Base-by-base conservation (phyloP, 2,888 invertebrate species). In the Hartigia nigra region DNA sequence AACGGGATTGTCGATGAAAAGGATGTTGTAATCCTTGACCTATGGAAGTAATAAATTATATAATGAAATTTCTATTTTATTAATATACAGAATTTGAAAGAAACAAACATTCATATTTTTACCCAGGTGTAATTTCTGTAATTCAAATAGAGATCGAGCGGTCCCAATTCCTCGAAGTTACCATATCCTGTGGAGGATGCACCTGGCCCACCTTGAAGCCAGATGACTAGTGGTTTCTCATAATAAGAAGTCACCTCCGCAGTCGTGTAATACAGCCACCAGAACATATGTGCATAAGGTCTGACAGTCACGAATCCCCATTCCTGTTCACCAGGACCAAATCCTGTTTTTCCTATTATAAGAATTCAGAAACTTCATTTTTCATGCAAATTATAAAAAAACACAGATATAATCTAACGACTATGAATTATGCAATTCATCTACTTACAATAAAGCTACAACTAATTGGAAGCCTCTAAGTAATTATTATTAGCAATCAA, bases 1-100 rank as follows among this genome's bases (percentile, higher is more conserved):
- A 1, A 98, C 97, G 2, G 98, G 98, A 91, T 97, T 98, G 89
- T 98, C 98, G 77, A 98, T 94, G 89, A 97, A 98, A 23, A 98
- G 92, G 0, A 98, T 94, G 90, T 97, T 98, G 90, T 96, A 96
- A 82, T 95, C 93, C 77, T 94, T 94, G 0, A 96, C 93, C 96
- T 96, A 89, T 12, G 91, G 91, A 90, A 81, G 79, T 5, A 23
- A 80, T 70, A 79, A 78, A 77, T 31, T 75, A 3, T 0, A 12
- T 32, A 32, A 72, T 9, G 31, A 31, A 14, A 1, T 12, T 34
- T 12, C 1, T 1, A 31, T 32, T 31, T 14, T 9, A 14, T 32
- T 72, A 72, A 72, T 72, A 31, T 4, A 0, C 3, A 9, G 0
- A 72, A 31, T 72, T 72, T 4, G 12, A 70, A 23, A 12, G 3